A percentile compares a stretch with the other conserved stretches of the same genome.
Evolutionary conservation across 1,140 invertebrate genomes (phyloP).

Genomic region (Trachelipus rathkii): DNA sequence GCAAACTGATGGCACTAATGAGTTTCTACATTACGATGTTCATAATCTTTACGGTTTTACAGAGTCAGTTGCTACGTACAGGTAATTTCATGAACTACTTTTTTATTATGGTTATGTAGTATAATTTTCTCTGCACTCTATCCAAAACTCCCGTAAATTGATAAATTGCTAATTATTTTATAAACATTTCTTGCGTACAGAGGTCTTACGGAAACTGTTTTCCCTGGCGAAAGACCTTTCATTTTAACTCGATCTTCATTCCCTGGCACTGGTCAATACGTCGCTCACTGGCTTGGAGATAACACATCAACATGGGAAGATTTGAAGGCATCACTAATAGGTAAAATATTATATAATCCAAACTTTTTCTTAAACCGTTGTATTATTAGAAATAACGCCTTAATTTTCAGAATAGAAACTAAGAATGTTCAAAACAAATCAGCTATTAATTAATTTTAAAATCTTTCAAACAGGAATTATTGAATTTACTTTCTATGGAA

Average conservation of each 20-base stretch:
- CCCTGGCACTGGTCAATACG: constrained; percentile 55
- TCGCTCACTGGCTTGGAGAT: constrained; percentile 59
- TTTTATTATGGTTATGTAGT: too few relatives aligned
- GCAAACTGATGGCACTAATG: constrained; percentile 18
- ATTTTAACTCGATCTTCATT: constrained; percentile 54
- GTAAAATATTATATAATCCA: constrained; percentile 46
- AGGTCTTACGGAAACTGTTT: constrained; percentile 2
- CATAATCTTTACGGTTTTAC: constrained; percentile 54
- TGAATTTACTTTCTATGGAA: constrained; percentile 65
- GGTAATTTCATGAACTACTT: not conserved
- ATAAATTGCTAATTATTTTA: too few relatives aligned
- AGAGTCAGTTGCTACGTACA: constrained; percentile 65
- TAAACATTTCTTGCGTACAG: not conserved
- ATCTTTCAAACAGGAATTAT: constrained; percentile 54
- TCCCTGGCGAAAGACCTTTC: constrained; percentile 38
- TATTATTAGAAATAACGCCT: too few relatives aligned
- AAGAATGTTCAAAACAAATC: too few relatives aligned
- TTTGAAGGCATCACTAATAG: constrained; percentile 54
- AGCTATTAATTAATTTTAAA: too few relatives aligned
- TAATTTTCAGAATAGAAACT: too few relatives aligned
- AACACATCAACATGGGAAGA: constrained; percentile 54
- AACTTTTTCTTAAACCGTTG: too few relatives aligned
- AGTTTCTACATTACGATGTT: constrained; percentile 49
- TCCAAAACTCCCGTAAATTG: too few relatives aligned
- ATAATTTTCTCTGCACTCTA: too few relatives aligned